Base-by-base conservation (phyloP, 1,140 invertebrate species). In the Muscidifurax raptorellus region DNA sequence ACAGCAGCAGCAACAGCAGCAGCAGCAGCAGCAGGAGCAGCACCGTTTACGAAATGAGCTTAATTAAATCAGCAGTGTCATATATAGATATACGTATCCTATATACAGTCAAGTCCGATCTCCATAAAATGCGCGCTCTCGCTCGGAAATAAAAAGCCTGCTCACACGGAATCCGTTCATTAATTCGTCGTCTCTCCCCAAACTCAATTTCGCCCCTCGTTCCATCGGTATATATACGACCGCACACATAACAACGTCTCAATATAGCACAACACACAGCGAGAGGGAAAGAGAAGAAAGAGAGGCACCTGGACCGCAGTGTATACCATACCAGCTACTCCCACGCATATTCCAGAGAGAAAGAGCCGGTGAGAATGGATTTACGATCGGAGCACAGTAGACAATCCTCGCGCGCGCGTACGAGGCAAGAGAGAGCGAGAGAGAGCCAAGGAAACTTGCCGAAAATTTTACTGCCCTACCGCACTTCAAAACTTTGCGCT, bases 131-230 rank as follows among this genome's bases (percentile, higher is more conserved):
- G 6, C 9, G 7, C 18, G n/a, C 52, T 52, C 18, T 59, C 22
- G 22, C 18, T 22, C 47, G 13, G 6, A 18, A 18, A 22, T 22
- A 7, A 59, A 59, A n/a, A n/a, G 22, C 9, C 36, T 59, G 52
- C 52, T 6, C 36, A 40, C 36, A n/a, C 18, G 52, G 18, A n/a
- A 59, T 59, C 22, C 52, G 22, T 59, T 59, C 52, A 59, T 59
- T 18, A 59, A 59, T 59, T n/a, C 18, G 18, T 22, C 52, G 52
- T 59, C 22, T 18, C 18, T 59, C 22, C 22, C 22, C 52, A 76
- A 81, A 66, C 82, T 82, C 83, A 72, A 77, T 82, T 86, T 80
- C 66, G 72, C 72, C 64, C 36, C 81, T 78, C 81, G 52, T n/a
- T 59, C 52, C 18, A 6, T 47, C 52, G 3, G 36, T 40, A 10